Base-by-base conservation (phyloP, 2,113 vertebrate species). In the Microtus montanus region DNA sequence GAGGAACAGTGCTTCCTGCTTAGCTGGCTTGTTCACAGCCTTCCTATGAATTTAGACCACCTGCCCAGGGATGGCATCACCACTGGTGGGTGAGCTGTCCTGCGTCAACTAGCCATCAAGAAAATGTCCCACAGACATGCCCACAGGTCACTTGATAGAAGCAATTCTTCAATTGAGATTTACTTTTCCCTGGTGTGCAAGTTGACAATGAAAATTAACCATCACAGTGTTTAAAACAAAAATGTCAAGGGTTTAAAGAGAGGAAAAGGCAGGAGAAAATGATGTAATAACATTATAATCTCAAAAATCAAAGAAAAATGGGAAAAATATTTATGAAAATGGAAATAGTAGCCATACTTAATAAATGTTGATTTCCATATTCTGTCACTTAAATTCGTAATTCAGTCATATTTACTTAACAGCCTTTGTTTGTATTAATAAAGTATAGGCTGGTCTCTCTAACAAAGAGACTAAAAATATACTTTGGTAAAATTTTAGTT, bases 351-450 rank as follows among this genome's bases (percentile, higher is more conserved):
- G 66, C 24, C 28, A 22, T 75, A 80, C 22, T 73, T 95, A 85
- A 88, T 54, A 93, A 91, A 68, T 89, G 1, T 80, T 93, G 26
- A 63, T 87, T 82, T 44, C 61, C 41, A 74, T 61, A 92, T 85
- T 89, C 73, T 1, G 38, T 95, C 4, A 80, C 91, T 93, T 95
- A 38, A 93, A 52, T 92, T 75, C 28, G 61, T 68, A 79, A 68
- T 85, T 68, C 17, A 73, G 30, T 47, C 61, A 4, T 70, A 66
- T 78, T 92, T 90, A 87, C n/a, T 19, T 90, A 90, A 64, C 49
- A 82, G 28, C 8, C 47, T 52, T 0, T 64, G 17, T 64, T 10
- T 68, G 19, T 88, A 74, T 95, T 84, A 88, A 30, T 79, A 85
- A 83, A 22, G 20, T 64, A 78, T 52, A 87, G 52, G 49, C 41